Evolutionary conservation across 2,113 vertebrate species (phyloP).

Genomic region (Chionis minor): DNA sequence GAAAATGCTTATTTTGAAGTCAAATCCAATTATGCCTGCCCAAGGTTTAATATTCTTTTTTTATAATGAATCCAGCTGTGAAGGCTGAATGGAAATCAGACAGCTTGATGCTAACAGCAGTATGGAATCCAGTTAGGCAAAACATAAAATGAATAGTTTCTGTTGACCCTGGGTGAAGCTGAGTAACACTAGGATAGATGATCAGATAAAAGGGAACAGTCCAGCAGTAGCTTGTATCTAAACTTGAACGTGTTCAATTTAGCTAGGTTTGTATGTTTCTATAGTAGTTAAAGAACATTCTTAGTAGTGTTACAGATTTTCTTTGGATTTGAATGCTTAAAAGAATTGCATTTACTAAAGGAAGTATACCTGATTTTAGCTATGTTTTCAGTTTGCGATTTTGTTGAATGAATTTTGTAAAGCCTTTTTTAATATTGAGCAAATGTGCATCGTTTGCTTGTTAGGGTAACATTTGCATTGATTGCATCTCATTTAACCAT

Average conservation of each 20-base stretch:
- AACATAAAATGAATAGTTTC: background rate
- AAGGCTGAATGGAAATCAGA: constrained; percentile 32
- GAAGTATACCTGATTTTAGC: background rate
- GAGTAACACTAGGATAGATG: background rate
- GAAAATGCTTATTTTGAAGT: constrained; percentile 32
- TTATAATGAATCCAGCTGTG: constrained; percentile 31
- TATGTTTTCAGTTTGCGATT: background rate
- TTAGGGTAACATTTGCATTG: background rate
- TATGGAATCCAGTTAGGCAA: background rate
- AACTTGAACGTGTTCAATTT: background rate
- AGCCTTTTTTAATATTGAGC: background rate
- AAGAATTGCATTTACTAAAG: background rate
- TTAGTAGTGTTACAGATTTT: background rate
- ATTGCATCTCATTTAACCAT: background rate
- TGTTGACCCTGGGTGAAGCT: constrained; percentile 2
- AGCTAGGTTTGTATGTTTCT: background rate
- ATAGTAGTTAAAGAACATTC: background rate
- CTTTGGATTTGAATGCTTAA: background rate
- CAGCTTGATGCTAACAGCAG: background rate
- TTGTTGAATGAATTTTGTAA: background rate
- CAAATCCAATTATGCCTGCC: background rate
- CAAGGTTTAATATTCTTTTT: background rate
- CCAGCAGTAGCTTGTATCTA: background rate
- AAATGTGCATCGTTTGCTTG: fast-evolving
- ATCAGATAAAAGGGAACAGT: background rate